Evolutionary conservation across 2,113 vertebrate genomes (phyloP), one percentile per base, ranked within the genome.

Genomic region (Shinisaurus crocodilurus): DNA sequence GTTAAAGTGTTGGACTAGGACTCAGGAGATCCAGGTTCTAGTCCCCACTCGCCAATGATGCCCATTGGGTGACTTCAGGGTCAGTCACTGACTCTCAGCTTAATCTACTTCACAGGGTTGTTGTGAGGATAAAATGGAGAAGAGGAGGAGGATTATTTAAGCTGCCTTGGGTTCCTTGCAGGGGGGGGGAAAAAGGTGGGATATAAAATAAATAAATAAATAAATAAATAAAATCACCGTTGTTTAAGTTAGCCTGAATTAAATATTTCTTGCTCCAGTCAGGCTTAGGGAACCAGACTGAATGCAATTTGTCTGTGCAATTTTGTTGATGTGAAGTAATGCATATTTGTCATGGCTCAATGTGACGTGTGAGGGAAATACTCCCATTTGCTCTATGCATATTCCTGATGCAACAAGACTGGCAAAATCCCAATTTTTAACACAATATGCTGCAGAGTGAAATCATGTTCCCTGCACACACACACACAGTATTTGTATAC

Each of bases 291-390:
- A 90, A 45, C 57, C 84, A 72, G 81, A 76, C 25, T 48, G 88
- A 77, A 74, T 76, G n/a, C 88, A 95, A 88, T 92, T 91, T 93
- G 32, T 65, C 32, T 94, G 91, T 91, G 92, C 90, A 93, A 87
- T 81, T 90, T 5, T 93, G 79, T 86, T 87, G 87, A 12, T 74
- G 70, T 87, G 84, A 95, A 93, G 84, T 37, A 91, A 88, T 60
- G 88, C 74, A 57, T 0, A 0, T 88, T 91, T 91, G 72, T 15
- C 65, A 69, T 2, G 37, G 65, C 67, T 90, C 90, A 72, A 57
- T 45, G 90, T 89, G 37, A 63, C 82, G 25, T 13, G 76, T 32
- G 18, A 45, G 67, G 83, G 87, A 50, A 90, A 3, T 2, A 0
- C 3, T 74, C 37, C 15, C 1, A 25, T 76, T 84, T 54, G 1